Evolutionary conservation across 2,888 invertebrate genomes (phyloP), one percentile per base, ranked within the genome.

Genomic region (Rhyacophila evoluta): DNA sequence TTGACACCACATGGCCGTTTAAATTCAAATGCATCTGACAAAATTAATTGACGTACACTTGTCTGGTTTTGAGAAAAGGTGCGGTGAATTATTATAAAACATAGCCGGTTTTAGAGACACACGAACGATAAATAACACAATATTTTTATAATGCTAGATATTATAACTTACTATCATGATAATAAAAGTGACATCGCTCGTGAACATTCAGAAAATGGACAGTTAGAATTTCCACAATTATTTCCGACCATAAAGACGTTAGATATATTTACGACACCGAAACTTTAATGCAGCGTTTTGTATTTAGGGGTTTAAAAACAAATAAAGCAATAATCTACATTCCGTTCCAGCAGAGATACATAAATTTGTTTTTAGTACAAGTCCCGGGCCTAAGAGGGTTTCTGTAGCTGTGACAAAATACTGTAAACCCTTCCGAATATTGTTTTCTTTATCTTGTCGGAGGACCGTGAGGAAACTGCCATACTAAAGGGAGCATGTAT

Each of bases 261-360:
- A 55, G 15, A 55, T 55, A 55, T 19, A 55, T 25, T 55, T 55
- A 55, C 25, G 19, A 8, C 19, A 55, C 19, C 55, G n/a, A n/a
- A 19, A 55, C 10, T 55, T 55, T 19, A 15, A 55, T 55, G 15
- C 55, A 19, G 6, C 55, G 55, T 19, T 19, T 55, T 55, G 55
- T 19, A 19, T 19, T 55, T 12, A 19, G 55, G 55, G 55, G 12
- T 55, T 55, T 55, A 55, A 55, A 55, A 55, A 55, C 55, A 55
- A 55, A 55, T 55, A 55, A 55, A 55, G 55, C 55, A 55, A 55
- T 55, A 55, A 55, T 55, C 55, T 55, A 55, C 55, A 55, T 55
- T 55, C 55, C 55, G 55, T 55, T 55, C 19, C 19, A 55, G 55
- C 19, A 19, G 19, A 55, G 55, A 55, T 55, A 55, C 55, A 55